Percentiles rank a stretch among this genome's conserved stretches.
Conservation (phyloP, 2,888 invertebrate genomes). For the Bellardia bayeri region DNA sequence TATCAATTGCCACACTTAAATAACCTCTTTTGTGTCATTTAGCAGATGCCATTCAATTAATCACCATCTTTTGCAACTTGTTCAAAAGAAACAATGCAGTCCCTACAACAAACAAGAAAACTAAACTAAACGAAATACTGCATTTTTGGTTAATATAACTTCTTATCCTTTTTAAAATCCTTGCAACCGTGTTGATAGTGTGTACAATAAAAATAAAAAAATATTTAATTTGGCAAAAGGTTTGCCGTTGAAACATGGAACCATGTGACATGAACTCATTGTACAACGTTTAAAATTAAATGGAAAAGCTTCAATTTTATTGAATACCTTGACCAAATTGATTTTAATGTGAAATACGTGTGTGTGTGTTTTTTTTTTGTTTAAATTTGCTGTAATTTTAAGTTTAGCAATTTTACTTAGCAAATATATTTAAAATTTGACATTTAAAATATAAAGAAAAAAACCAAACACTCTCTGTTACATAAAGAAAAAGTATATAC, state of each 20-base stretch:
- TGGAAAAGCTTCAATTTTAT: background rate
- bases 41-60: background rate
- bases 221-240: conserved; percentile 6
- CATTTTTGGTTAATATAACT: background rate
- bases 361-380: background rate
- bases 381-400: background rate
- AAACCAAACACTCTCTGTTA: background rate
- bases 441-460: conserved; percentile 4
- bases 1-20: background rate
- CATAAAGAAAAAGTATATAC: background rate
- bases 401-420: background rate
- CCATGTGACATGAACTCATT: background rate
- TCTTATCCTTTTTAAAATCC: background rate
- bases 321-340: conserved; percentile 9
- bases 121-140: background rate
- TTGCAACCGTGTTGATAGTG: background rate
- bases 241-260: background rate
- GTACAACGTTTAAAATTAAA: background rate
- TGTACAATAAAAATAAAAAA: background rate
- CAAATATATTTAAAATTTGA: background rate
- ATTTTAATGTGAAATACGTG: background rate
- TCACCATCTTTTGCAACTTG: conserved; percentile 14
- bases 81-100: conserved; percentile 5
- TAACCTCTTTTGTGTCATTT: background rate
- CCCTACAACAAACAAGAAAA: background rate